Evolutionary conservation across 2,888 invertebrate species (phyloP), one percentile per base, ranked within the genome.

Genomic region (Netelia inedita): DNA sequence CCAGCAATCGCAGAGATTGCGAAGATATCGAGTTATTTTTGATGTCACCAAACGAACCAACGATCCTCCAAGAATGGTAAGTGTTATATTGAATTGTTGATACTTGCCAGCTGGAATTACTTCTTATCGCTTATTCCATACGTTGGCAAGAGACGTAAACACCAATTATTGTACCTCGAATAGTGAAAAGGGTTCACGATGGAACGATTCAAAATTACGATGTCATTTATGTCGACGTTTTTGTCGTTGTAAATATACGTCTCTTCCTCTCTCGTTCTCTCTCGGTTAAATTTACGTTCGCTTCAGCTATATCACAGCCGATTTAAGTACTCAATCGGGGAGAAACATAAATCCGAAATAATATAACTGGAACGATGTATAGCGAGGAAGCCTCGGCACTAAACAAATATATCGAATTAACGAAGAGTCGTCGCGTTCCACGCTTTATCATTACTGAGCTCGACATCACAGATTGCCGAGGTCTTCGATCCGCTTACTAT

Each of bases 401-500:
- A 74, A 63, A 46, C 5, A n/a, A 53, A 16, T 28, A 50, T 53
- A 21, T 1, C 14, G 46, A 74, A 53, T 65, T 53, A 35, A 19
- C 50, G 21, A 21, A 53, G 14, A 75, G 21, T 35, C 35, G 46
- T 35, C 50, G 8, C 35, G 35, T 74, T 53, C 14, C 53, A 14
- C 50, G 57, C n/a, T 50, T 35, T 72, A 43, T 53, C n/a, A 41
- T 46, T 16, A 1, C 63, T 35, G 35, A 65, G 19, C 53, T 74
- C 65, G 61, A 74, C 46, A 53, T 63, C 53, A 35, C 65, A 35
- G 35, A 59, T 16, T 28, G 23, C 35, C 23, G 41, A 14, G 74
- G 53, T 75, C 74, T 65, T 8, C 21, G 53, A 65, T 65, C 63
- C 41, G 53, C 63, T 61, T 61, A 63, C n/a, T 41, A 50, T 75